Evolutionary conservation across 2,113 vertebrate genomes (phyloP).

Genomic region (Prionailurus bengalensis): DNA sequence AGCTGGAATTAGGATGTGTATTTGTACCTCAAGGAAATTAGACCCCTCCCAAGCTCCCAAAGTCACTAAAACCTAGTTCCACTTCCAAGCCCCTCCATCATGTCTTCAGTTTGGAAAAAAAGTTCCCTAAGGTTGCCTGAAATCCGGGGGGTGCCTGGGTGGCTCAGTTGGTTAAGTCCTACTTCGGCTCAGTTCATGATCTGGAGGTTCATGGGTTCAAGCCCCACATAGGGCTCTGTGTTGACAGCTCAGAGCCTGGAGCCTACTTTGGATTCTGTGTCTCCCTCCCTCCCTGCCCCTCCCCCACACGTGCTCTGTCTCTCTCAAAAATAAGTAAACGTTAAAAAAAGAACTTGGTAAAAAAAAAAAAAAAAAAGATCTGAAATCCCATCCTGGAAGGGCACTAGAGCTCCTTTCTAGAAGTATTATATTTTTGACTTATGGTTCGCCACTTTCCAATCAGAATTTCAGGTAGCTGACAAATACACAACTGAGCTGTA

Average conservation of each 20-base stretch:
- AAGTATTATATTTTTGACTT: neutral
- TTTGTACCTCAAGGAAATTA: neutral
- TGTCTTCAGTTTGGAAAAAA: neutral
- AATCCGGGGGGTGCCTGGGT: neutral
- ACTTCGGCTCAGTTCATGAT: too few relatives aligned
- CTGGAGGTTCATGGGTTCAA: too few relatives aligned
- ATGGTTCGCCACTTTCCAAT: neutral
- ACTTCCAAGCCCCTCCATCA: neutral
- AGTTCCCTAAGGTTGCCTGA: neutral
- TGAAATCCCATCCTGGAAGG: neutral
- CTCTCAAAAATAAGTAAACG: too few relatives aligned
- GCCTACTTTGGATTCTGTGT: too few relatives aligned
- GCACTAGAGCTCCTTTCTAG: neutral
- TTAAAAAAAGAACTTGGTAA: too few relatives aligned
- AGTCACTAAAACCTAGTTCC: neutral
- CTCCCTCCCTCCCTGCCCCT: too few relatives aligned
- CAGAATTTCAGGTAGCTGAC: conserved; percentile 29
- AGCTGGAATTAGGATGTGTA: neutral
- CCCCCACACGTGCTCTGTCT: too few relatives aligned
- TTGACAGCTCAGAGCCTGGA: too few relatives aligned
- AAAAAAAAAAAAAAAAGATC: too few relatives aligned
- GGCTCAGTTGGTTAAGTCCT: too few relatives aligned
- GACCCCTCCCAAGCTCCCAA: neutral
- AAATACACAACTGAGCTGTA: neutral
- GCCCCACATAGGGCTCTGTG: too few relatives aligned